Base-by-base conservation (phyloP, 2,888 invertebrate species). In the Lepidocyrtinus sp. region DNA sequence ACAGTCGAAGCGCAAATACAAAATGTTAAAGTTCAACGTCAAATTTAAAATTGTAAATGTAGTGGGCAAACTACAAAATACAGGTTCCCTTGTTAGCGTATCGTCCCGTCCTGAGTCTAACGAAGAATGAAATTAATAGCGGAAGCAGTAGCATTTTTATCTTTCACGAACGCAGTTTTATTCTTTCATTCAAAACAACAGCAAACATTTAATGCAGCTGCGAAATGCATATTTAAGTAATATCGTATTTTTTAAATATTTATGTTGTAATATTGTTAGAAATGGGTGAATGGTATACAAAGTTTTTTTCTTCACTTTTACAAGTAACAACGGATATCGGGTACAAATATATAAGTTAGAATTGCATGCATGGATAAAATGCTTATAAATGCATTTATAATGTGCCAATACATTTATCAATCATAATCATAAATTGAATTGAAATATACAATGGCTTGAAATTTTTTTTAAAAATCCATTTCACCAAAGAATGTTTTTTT, bases 251-350 rank as follows among this genome's bases (percentile, higher is more conserved):
- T n/a, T n/a, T 62, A 25, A 36, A 27, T 50, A 21, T 36, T 72
- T 71, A 59, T 55, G 5, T 55, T n/a, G 72, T 63, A 63, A 17
- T 19, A 26, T 69, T 59, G 12, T 71, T 63, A 72, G 55, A 55
- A 55, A 55, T 55, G 9, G 72, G 78, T 72, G 67, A 72, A 67
- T 78, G 72, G 78, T 78, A 78, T 78, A 78, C 78, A 78, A 78
- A 78, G 72, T 67, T 78, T 45, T 26, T 64, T 70, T n/a, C 12
- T 46, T 63, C 17, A 55, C 55, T 55, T 36, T 36, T 55, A 55
- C 2, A 55, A 55, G 55, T 55, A 55, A 55, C 55, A 77, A 61
- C 72, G 61, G 27, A 67, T 19, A 67, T 72, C 72, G 71, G 78
- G 65, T 62, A 78, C 24, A 67, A 72, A 67, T 78, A 78, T 68